Conservation (phyloP, 2,888 invertebrate genomes). For the Ecliptopera silaceata region DNA sequence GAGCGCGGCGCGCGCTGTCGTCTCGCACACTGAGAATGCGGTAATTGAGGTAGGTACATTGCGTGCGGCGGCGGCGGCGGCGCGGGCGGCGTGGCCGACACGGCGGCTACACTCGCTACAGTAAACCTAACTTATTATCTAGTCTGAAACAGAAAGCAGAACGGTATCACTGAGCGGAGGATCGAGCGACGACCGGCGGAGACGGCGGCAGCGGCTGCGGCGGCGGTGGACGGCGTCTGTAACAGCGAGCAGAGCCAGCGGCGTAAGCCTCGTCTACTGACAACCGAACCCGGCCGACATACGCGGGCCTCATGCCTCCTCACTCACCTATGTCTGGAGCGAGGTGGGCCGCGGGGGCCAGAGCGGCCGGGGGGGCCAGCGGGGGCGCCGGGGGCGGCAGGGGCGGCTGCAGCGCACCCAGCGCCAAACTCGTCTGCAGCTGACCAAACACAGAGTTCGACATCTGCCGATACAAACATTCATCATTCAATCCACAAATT, state of each 20-base stretch:
- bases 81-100: slow-evolving; percentile 43
- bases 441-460: slow-evolving; percentile 27
- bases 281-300: not conserved
- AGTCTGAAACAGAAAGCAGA: slow-evolving; percentile 82
- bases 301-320: slow-evolving; percentile 10
- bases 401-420: slow-evolving; percentile 34
- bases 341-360: slow-evolving; percentile 24
- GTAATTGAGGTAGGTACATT: slow-evolving; percentile 67
- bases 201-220: slow-evolving; percentile 36
- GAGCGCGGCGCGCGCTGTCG: slow-evolving; percentile 21
- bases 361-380: slow-evolving; percentile 21
- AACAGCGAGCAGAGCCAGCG: slow-evolving; percentile 47
- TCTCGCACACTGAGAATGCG: slow-evolving; percentile 43
- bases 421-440: slow-evolving; percentile 36
- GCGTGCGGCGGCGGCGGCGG: slow-evolving; percentile 52
- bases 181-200: slow-evolving; percentile 54
- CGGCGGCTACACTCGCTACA: slow-evolving; percentile 40
- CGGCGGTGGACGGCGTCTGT: slow-evolving; percentile 38
- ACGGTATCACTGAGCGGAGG: slow-evolving; percentile 71
- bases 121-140: slow-evolving; percentile 78
- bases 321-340: slow-evolving; percentile 19
- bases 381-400: slow-evolving; percentile 25
- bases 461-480: slow-evolving; percentile 18
- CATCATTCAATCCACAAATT: not conserved
- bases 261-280: slow-evolving; percentile 33